phyloP scores from a whole-genome alignment of 2,797 vertebrate genomes.

The Siniperca undulata region DNA sequence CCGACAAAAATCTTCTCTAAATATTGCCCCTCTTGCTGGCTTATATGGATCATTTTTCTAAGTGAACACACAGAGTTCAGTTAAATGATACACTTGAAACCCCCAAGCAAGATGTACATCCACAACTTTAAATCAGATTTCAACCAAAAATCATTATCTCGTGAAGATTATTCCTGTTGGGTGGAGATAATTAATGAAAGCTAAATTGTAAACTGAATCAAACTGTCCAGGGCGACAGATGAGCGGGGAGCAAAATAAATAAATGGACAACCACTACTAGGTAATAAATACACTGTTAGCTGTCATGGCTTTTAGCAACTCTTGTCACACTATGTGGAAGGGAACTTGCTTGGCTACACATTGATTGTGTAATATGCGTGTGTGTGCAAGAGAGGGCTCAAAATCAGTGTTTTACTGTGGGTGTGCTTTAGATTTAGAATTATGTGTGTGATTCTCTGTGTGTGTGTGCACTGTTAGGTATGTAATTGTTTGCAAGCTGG shows the following conservation, averaged over 20 bases:
- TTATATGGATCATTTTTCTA: constrained; percentile 46
- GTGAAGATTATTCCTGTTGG: constrained; percentile 34
- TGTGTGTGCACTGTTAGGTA: not conserved
- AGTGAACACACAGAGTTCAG: constrained; percentile 27
- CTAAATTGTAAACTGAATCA: constrained; percentile 56
- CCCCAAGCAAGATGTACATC: not conserved
- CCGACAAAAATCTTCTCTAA: constrained; percentile 58
- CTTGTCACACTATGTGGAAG: constrained; percentile 2
- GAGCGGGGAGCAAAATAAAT: constrained; percentile 38
- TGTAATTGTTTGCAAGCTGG: not conserved
- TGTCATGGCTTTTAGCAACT: too few species aligned
- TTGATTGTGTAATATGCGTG: not conserved
- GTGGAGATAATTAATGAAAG: constrained; percentile 61
- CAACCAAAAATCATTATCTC: constrained; percentile 59
- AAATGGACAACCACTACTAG: constrained; percentile 21
- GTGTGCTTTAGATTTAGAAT: not conserved
- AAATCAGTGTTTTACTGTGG: not conserved
- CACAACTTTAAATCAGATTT: constrained; percentile 59
- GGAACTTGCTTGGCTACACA: not conserved
- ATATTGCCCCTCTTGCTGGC: constrained; percentile 9
- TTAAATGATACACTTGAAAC: constrained; percentile 47
- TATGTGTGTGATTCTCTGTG: not conserved
- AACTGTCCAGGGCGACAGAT: constrained; percentile 45
- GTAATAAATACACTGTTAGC: constrained; percentile 46
- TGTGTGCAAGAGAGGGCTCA: too few species aligned